Conservation (phyloP, 2,797 vertebrate species). For the Avahi laniger region DNA sequence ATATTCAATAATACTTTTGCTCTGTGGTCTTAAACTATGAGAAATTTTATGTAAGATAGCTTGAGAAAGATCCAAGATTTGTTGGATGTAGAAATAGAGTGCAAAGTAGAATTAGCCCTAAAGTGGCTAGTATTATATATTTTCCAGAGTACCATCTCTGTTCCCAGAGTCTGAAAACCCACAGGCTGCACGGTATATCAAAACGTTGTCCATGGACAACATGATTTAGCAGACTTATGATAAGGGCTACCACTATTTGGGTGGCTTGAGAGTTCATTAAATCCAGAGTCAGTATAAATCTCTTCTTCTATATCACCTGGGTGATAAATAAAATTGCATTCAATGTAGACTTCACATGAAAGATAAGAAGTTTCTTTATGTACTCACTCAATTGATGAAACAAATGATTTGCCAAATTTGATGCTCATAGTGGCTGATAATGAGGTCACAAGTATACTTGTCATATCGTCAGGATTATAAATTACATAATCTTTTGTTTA, state of each 20-base stretch:
- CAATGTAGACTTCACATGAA: background rate
- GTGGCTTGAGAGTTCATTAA: background rate
- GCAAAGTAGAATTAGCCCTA: background rate
- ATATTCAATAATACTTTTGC: background rate
- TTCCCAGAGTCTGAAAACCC: background rate
- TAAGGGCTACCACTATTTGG: background rate
- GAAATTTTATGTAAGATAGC: background rate
- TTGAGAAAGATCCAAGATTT: background rate
- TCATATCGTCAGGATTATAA: background rate
- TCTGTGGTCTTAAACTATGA: background rate
- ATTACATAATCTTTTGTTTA: background rate
- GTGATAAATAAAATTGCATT: background rate
- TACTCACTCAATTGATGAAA: background rate
- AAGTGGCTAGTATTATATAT: background rate
- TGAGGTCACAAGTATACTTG: background rate
- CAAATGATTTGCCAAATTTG: background rate
- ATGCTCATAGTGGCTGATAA: background rate
- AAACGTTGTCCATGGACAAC: background rate
- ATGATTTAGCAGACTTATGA: background rate
- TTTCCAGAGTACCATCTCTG: background rate
- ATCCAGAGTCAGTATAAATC: background rate
- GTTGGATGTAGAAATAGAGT: background rate
- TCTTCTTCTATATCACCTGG: background rate
- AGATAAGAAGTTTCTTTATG: background rate
- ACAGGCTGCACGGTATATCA: background rate